Evolutionary conservation across 2,888 invertebrate genomes (phyloP).

Genomic region (Petrolisthes manimaculis): DNA sequence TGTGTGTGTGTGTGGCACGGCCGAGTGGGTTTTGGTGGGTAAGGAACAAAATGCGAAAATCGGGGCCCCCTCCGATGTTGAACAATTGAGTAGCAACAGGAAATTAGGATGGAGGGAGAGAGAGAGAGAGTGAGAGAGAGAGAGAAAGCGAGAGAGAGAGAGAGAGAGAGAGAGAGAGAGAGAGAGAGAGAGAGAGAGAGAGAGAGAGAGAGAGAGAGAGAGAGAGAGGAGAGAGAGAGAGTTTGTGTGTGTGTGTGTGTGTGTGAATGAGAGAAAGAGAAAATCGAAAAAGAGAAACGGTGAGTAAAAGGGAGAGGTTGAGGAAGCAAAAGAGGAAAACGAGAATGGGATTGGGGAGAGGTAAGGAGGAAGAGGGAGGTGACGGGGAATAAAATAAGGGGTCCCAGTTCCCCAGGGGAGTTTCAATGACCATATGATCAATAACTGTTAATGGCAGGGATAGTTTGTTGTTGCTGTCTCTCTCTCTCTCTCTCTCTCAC

Average conservation of each 20-base stretch:
- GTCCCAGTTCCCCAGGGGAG: conserved; percentile 23
- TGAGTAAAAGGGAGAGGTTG: neutral
- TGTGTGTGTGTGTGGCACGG: neutral
- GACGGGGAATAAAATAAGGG: neutral
- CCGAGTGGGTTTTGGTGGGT: neutral
- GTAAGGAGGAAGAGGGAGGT: conserved; percentile 6
- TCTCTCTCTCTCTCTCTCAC: neutral
- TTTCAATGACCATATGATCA: conserved; percentile 52
- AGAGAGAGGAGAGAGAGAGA: neutral
- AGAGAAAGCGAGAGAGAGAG: conserved; percentile 4
- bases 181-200: neutral
- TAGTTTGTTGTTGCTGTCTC: neutral
- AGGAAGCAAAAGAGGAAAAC: neutral
- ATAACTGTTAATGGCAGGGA: conserved; percentile 47
- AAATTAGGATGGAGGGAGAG: conserved; percentile 27
- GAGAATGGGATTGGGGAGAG: neutral
- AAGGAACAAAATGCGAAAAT: neutral
- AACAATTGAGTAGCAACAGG: conserved; percentile 51
- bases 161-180: neutral
- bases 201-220: conserved; percentile 5
- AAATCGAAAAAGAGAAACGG: neutral
- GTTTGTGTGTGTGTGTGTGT: too few species aligned
- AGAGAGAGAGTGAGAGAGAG: neutral
- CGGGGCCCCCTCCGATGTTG: conserved; percentile 5
- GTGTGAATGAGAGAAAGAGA: neutral